phyloP scores from a whole-genome alignment of 2,888 invertebrate genomes.

The Tipula helvola region DNA sequence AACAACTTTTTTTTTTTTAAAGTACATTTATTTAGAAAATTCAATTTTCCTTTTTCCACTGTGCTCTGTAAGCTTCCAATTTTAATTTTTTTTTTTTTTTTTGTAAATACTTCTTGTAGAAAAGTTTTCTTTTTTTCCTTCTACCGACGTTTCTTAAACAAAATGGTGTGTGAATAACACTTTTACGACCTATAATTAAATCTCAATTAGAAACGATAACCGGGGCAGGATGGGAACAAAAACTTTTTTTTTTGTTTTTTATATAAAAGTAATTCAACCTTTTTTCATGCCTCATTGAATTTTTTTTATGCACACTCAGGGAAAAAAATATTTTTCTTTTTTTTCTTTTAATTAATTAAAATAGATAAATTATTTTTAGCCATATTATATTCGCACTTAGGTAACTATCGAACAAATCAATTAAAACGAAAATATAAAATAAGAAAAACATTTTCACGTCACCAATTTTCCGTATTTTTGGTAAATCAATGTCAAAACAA shows the following conservation, averaged over 20 bases:
- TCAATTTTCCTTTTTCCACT: not conserved
- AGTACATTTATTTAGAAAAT: not conserved
- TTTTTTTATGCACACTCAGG: not conserved
- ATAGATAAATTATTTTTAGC: not conserved
- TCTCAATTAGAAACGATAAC: not conserved
- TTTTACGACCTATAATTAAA: not conserved
- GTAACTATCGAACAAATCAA: not conserved
- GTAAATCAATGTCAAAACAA: not conserved
- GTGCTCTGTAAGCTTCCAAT: not conserved
- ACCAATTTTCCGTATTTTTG: not conserved
- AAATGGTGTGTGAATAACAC: not conserved
- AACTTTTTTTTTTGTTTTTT: not conserved
- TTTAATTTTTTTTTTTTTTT: not conserved
- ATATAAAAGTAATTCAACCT: not conserved
- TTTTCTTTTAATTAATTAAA: not conserved
- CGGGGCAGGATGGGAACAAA: not conserved
- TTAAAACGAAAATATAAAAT: not conserved
- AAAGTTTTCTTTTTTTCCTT: not conserved
- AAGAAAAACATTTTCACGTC: not conserved
- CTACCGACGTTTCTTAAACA: not conserved
- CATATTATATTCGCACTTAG: not conserved
- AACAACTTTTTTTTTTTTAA: not conserved
- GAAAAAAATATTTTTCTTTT: not conserved
- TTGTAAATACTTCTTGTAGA: not conserved
- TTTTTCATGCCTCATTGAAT: not conserved